Conservation (phyloP, 2,797 vertebrate genomes). For the Sebastes minor region DNA sequence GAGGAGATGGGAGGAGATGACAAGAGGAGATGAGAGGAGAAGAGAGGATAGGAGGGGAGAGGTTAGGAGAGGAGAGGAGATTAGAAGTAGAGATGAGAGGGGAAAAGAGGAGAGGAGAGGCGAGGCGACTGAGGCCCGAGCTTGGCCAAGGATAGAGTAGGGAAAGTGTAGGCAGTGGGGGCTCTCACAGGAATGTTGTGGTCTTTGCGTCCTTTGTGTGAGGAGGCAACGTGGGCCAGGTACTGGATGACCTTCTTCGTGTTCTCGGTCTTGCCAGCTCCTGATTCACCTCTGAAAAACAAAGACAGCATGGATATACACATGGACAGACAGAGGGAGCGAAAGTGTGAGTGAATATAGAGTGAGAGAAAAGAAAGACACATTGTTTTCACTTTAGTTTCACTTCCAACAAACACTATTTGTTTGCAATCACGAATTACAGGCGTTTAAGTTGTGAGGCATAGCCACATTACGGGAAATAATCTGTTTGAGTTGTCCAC, state of each 20-base stretch:
- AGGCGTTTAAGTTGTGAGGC: slow-evolving; percentile 1
- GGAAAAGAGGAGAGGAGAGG: neutral
- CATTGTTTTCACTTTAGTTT: neutral
- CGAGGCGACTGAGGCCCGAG: neutral
- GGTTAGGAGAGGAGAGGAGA: neutral
- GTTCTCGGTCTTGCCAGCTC: slow-evolving; percentile 96
- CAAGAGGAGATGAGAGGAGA: neutral
- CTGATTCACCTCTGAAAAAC: slow-evolving; percentile 91
- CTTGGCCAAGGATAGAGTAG: neutral
- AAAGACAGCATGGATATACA: slow-evolving; percentile 5
- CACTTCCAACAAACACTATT: slow-evolving; percentile 1
- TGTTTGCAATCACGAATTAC: neutral
- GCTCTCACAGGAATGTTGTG: slow-evolving; percentile 96
- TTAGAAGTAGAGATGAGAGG: neutral
- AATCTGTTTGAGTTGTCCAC: slow-evolving; percentile 4
- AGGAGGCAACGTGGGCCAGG: slow-evolving; percentile 96
- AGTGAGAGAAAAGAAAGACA: neutral
- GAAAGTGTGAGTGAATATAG: neutral
- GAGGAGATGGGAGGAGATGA: neutral
- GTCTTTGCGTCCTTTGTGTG: slow-evolving; percentile 97
- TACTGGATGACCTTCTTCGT: slow-evolving; percentile 99
- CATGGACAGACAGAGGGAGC: neutral
- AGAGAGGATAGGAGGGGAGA: neutral
- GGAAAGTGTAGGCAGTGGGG: slow-evolving; percentile 22
- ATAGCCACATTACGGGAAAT: slow-evolving; percentile 3